Percentiles rank a stretch among this genome's conserved stretches.
Evolutionary conservation across 2,888 invertebrate species (phyloP).

Genomic region (Caenorhabditis sp.): DNA sequence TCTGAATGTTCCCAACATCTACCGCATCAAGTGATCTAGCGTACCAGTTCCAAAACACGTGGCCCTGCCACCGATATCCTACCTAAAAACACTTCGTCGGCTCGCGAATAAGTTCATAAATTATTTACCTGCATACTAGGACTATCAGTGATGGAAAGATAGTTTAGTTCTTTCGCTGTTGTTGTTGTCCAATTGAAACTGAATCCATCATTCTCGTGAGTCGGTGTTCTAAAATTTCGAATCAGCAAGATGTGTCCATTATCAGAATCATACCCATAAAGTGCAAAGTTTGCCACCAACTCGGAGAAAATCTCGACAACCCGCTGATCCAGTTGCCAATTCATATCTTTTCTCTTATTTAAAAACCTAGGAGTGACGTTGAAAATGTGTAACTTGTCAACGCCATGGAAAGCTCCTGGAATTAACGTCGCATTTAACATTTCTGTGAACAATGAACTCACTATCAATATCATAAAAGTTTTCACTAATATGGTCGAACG

Average conservation of each 20-base stretch:
- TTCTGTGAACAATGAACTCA: slow-evolving; percentile 64
- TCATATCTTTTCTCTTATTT: slow-evolving; percentile 79
- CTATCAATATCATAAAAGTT: slow-evolving; percentile 83
- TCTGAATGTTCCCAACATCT: slow-evolving; percentile 82
- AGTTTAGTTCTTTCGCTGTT: slow-evolving; percentile 77
- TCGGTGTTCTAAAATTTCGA: slow-evolving; percentile 78
- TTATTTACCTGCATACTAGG: slow-evolving; percentile 78
- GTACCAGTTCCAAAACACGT: slow-evolving; percentile 83
- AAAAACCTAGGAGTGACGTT: slow-evolving; percentile 82
- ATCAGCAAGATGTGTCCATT: no score
- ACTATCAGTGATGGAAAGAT: slow-evolving; percentile 82
- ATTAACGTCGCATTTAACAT: not conserved
- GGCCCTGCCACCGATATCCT: slow-evolving; percentile 82
- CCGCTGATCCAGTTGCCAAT: slow-evolving; percentile 83
- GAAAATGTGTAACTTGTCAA: slow-evolving; percentile 83
- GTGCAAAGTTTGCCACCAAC: slow-evolving; percentile 82
- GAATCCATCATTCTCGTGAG: slow-evolving; percentile 80
- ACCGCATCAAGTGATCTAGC: slow-evolving; percentile 81
- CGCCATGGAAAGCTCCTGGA: slow-evolving; percentile 83
- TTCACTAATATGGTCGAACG: slow-evolving; percentile 83
- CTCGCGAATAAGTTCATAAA: no score
- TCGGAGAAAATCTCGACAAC: slow-evolving; percentile 83
- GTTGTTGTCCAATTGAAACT: slow-evolving; percentile 83
- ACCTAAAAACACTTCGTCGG: slow-evolving; percentile 50
- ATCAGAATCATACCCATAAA: slow-evolving; percentile 74